Base-by-base conservation (phyloP, 2,888 invertebrate genomes). In the Watsonalla binaria region DNA sequence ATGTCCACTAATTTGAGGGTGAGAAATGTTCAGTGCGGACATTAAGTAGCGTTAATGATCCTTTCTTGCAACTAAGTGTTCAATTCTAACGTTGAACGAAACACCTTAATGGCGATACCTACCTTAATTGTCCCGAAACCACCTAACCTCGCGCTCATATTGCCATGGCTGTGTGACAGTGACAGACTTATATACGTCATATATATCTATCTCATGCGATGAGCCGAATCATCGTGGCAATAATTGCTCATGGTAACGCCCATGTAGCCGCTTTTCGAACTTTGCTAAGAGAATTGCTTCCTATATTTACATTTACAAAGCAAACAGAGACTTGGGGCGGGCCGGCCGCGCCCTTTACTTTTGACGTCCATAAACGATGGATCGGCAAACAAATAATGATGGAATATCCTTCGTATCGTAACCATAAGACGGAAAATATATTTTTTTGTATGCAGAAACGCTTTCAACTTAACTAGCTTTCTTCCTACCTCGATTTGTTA, bases 371-470 rank as follows among this genome's bases (percentile, higher is more conserved):
- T 80, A 77, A 81, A 75, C 77, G 82, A 82, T 79, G 79, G 77
- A 80, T 80, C 62, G 61, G 68, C 67, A 80, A 80, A 80, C 80
- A 82, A 80, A 80, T 74, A 72, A 78, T 78, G 82, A 82, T 81
- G 72, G 78, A 82, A 70, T 71, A 71, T 67, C 73, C 70, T 51
- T 34, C 52, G 64, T 61, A 24, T 24, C 24, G 24, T 4, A 24
- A 24, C 49, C 49, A 14, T 15, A 14, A 14, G 37, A 49, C 8
- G 11, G 42, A 42, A 42, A 42, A 11, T 42, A 11, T 42, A 42
- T 11, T 42, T 37, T 37, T 5, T 6, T 37, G 8, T 37, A 37
- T 7, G 24, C 24, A 24, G 4, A 24, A 24, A 24, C 24, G 24
- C 14, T 46, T 6, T 15, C 7, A 46, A 8, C 46, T 46, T 46